Percentiles rank a stretch among this genome's conserved stretches.
phyloP scores from a whole-genome alignment of 1,140 invertebrate species.

The Manduca sexta region DNA sequence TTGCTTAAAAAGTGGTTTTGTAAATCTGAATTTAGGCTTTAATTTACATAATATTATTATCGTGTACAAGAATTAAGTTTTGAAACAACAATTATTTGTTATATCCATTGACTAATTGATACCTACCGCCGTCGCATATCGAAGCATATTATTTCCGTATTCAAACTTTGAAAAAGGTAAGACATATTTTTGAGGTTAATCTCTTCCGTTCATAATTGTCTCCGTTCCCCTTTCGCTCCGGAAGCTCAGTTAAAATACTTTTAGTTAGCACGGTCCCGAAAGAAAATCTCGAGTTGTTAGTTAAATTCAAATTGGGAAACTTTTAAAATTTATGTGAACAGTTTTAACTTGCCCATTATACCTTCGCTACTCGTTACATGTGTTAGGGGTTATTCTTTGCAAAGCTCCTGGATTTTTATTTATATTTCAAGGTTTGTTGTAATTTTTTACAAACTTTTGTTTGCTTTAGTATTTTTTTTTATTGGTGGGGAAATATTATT shows the following conservation, averaged over 20 bases:
- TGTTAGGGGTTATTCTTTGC: constrained; percentile 24
- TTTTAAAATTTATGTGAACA: constrained; percentile 59
- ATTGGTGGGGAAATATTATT: too few relatives aligned
- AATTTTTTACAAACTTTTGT: background rate
- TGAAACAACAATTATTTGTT: too few relatives aligned
- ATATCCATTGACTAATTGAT: too few relatives aligned
- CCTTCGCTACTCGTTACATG: constrained; percentile 38
- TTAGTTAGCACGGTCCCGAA: constrained; percentile 32
- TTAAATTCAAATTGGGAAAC: constrained; percentile 65
- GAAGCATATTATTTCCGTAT: too few relatives aligned
- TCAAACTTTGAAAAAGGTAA: too few relatives aligned
- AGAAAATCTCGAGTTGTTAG: constrained; percentile 59
- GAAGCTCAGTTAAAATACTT: constrained; percentile 33
- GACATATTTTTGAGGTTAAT: constrained; percentile 14
- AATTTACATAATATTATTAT: too few relatives aligned
- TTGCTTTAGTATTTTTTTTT: too few relatives aligned
- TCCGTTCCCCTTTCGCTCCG: constrained; percentile 8
- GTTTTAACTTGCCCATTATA: constrained; percentile 58
- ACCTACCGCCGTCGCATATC: too few relatives aligned
- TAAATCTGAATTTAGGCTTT: too few relatives aligned
- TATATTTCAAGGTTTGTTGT: background rate
- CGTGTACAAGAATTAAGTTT: too few relatives aligned
- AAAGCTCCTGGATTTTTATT: background rate
- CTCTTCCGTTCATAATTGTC: constrained; percentile 21
- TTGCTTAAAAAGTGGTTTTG: too few relatives aligned